A percentile compares a stretch with the other conserved stretches of the same genome.
These are phyloP conservation scores for Vidua chalybeata DNA, from an alignment of 2,113 vertebrate genomes.

Conservation along the genomic window DNA sequence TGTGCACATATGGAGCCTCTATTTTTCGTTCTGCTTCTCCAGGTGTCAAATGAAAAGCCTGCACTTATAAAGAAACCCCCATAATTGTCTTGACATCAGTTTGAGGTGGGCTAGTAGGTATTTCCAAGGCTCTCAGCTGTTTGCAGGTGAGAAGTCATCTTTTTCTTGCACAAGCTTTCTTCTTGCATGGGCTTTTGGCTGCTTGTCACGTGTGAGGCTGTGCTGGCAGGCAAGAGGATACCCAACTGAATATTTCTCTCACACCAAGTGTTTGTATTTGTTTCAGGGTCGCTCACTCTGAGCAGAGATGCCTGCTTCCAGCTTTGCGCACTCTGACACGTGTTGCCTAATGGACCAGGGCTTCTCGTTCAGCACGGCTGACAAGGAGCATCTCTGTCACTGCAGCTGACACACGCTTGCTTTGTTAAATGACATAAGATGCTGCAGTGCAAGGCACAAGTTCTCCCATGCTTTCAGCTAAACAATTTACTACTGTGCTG, in stretches of 20 bases:
- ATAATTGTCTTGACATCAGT: background rate
- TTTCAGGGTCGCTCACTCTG: background rate
- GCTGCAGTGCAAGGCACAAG: slow-evolving; percentile 60
- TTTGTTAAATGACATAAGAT: slow-evolving; percentile 61
- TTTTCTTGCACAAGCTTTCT: background rate
- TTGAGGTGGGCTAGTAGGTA: background rate
- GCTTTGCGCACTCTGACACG: background rate
- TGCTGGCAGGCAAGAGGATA: background rate
- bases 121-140: background rate
- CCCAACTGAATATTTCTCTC: background rate
- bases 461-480: background rate
- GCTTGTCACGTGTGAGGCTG: fast-evolving
- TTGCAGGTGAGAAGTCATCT: background rate
- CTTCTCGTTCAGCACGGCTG: slow-evolving; percentile 20
- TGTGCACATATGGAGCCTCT: fast-evolving
- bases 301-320: background rate
- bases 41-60: background rate
- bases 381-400: slow-evolving; percentile 60
- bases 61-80: background rate
- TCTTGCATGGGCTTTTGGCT: background rate
- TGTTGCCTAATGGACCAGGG: slow-evolving; percentile 30
- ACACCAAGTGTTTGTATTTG: background rate
- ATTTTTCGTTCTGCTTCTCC: background rate
- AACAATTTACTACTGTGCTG: slow-evolving; percentile 50
- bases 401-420: slow-evolving; percentile 33